Evolutionary conservation across 2,113 vertebrate genomes (phyloP).

Genomic region (Vidua chalybeata): DNA sequence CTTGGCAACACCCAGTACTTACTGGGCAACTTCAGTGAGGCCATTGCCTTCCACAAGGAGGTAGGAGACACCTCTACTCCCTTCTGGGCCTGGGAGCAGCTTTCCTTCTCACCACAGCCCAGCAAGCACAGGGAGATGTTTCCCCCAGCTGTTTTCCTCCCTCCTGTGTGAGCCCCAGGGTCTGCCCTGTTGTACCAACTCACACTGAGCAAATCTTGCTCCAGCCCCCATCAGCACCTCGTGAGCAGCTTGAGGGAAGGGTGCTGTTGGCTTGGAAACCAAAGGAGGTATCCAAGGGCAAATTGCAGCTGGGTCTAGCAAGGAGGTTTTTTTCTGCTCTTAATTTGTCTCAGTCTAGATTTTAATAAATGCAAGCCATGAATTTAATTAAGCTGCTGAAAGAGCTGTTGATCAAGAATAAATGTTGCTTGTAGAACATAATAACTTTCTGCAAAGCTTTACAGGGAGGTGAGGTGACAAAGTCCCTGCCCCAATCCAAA

Average conservation of each 20-base stretch:
- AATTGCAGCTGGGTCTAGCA: background rate
- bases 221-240: background rate
- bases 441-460: background rate
- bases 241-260: background rate
- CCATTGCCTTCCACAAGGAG: slow-evolving; percentile 93
- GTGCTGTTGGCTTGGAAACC: slow-evolving; percentile 37
- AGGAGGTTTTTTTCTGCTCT: background rate
- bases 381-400: slow-evolving; percentile 49
- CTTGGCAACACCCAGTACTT: slow-evolving; percentile 97
- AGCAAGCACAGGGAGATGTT: background rate
- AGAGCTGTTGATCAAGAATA: slow-evolving; percentile 30
- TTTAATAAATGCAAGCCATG: slow-evolving; percentile 36
- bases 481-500: background rate
- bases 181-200: background rate
- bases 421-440: slow-evolving; percentile 7
- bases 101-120: background rate
- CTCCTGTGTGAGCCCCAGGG: rapidly evolving
- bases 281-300: background rate
- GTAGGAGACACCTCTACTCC: slow-evolving; percentile 65
- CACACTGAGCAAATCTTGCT: background rate
- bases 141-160: background rate
- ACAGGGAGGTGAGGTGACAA: background rate
- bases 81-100: background rate
- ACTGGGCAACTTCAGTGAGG: slow-evolving; percentile 91
- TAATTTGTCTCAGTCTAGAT: slow-evolving; percentile 28